These are phyloP conservation scores for Caerostris extrusa DNA, from an alignment of 1,140 invertebrate genomes.

Conservation along the genomic window DNA sequence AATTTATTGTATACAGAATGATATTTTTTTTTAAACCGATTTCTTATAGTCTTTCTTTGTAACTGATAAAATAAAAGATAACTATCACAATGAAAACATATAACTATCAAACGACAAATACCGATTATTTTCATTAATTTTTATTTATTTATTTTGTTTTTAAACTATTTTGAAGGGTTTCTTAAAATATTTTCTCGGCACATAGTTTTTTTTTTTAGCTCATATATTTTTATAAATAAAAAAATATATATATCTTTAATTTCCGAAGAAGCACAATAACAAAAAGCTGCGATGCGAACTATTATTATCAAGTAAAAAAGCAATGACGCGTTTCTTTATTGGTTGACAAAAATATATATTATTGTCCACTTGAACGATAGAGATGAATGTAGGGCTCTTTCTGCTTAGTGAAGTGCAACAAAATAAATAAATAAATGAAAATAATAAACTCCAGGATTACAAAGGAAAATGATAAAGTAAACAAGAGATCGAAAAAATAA, in stretches of 20 bases:
- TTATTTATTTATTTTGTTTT: no score
- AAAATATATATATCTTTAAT: not conserved
- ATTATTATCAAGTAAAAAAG: slow-evolving; percentile 54
- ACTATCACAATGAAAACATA: no score
- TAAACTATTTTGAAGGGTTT: no score
- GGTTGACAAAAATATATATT: slow-evolving; percentile 26
- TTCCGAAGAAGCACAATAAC: not conserved
- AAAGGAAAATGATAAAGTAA: not conserved
- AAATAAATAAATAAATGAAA: slow-evolving; percentile 54
- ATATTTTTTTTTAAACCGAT: no score
- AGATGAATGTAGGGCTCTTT: slow-evolving; percentile 64
- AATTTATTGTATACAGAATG: no score
- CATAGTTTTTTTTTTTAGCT: not conserved
- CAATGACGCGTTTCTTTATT: slow-evolving; percentile 10
- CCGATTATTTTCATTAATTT: no score
- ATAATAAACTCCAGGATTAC: not conserved
- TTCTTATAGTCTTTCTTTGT: no score
- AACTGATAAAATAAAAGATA: no score
- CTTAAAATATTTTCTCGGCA: not conserved
- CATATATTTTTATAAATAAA: not conserved
- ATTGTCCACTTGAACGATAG: slow-evolving; percentile 41
- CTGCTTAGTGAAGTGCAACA: not conserved
- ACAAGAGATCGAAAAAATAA: not conserved
- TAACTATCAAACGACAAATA: no score
- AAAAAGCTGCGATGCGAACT: not conserved